Percentiles rank a stretch among this genome's conserved stretches.
Evolutionary conservation across 2,797 vertebrate species (phyloP).

Genomic region (Coreius guichenoti): DNA sequence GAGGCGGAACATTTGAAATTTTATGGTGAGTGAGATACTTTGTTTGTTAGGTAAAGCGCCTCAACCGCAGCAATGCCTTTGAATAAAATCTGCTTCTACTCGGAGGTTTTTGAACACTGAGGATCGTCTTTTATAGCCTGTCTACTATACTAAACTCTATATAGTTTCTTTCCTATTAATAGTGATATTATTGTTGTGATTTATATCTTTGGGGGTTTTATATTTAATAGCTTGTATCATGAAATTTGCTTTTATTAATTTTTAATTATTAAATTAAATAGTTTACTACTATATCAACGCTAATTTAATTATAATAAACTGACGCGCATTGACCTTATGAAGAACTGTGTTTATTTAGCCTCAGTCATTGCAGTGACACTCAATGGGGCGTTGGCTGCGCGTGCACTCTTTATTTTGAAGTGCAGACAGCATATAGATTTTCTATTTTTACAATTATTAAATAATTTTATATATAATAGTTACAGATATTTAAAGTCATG

Average conservation of each 20-base stretch:
- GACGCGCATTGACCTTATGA: not conserved
- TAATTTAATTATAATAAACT: not conserved
- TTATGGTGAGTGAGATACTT: constrained; percentile 63
- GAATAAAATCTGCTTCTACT: constrained; percentile 27
- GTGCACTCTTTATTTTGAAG: not conserved
- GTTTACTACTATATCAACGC: not conserved
- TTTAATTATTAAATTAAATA: not conserved
- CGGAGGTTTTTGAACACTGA: not conserved
- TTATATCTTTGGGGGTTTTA: not conserved
- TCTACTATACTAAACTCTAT: not conserved
- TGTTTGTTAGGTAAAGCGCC: constrained; percentile 52
- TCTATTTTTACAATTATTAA: not conserved
- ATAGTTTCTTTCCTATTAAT: not conserved
- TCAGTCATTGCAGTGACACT: not conserved
- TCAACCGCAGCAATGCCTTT: constrained; percentile 47
- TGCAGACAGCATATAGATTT: not conserved
- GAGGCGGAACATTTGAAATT: constrained; percentile 65
- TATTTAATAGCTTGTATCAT: no score
- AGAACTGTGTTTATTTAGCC: not conserved
- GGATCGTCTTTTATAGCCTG: not conserved
- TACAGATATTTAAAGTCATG: no score
- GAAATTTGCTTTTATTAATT: not conserved
- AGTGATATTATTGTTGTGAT: not conserved
- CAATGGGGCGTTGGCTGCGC: constrained; percentile 6
- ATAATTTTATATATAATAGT: not conserved